Evolutionary conservation across 2,113 vertebrate genomes (phyloP).

Genomic region (Gorsachius goisagi): DNA sequence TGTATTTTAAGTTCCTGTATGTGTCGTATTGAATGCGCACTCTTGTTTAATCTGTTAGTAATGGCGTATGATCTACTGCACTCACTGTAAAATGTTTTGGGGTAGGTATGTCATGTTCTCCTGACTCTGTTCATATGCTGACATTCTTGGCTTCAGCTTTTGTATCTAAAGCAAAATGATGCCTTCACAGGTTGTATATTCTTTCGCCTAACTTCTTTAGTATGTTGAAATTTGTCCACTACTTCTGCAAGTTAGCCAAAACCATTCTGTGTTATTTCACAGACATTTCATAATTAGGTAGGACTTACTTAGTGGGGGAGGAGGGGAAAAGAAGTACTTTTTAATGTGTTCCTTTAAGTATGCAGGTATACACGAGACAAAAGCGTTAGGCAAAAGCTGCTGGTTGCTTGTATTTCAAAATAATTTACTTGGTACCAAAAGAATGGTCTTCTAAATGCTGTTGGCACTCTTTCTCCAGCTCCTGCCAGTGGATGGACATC

Average conservation of each 20-base stretch:
- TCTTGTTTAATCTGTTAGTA: not conserved
- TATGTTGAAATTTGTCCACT: not conserved
- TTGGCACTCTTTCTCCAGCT: conserved; percentile 35
- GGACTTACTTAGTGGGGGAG: not conserved
- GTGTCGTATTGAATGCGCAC: not conserved
- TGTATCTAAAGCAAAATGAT: conserved; percentile 7
- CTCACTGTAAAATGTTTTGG: not conserved
- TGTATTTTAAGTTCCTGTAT: not conserved
- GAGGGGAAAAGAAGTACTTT: not conserved
- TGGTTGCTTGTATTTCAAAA: not conserved
- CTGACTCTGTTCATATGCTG: not conserved
- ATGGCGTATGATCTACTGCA: not conserved
- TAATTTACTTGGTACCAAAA: not conserved
- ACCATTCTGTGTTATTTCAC: not conserved
- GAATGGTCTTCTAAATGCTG: not conserved
- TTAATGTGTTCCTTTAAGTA: not conserved
- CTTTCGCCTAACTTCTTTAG: not conserved
- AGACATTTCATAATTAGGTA: not conserved
- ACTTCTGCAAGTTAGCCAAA: not conserved
- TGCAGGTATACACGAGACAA: not conserved
- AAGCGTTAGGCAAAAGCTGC: not conserved
- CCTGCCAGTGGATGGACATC: conserved; percentile 78
- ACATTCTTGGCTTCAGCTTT: not conserved
- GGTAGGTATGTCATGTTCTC: not conserved
- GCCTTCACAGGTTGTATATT: not conserved